These are phyloP conservation scores for Hestina assimilis DNA, from an alignment of 1,140 invertebrate species.

Conservation along the genomic window DNA sequence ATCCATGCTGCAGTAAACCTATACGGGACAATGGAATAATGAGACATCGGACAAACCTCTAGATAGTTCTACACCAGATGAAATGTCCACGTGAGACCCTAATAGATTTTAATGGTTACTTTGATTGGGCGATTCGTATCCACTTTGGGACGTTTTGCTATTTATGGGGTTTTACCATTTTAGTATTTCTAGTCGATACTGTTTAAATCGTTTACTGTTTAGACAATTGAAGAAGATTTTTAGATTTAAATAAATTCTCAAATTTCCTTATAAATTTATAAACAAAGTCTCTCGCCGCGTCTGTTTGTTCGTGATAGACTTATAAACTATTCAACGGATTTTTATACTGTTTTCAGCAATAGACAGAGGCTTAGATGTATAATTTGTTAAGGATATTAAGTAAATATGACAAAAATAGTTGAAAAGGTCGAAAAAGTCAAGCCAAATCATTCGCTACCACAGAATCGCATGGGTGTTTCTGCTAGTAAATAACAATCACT, in stretches of 20 bases:
- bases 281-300: too few species aligned
- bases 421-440: too few species aligned
- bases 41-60: constrained; percentile 53
- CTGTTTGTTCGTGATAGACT: too few species aligned
- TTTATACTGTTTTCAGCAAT: too few species aligned
- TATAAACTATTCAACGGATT: too few species aligned
- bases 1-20: constrained; percentile 49
- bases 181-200: constrained; percentile 10
- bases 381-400: too few species aligned
- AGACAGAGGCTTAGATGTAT: too few species aligned
- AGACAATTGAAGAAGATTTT: neutral
- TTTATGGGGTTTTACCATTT: constrained; percentile 16
- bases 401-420: too few species aligned
- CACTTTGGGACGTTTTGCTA: constrained; percentile 8
- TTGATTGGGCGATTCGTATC: constrained; percentile 23
- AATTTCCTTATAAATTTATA: too few species aligned
- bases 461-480: too few species aligned
- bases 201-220: neutral
- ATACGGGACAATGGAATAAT: constrained; percentile 70
- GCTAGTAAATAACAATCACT: too few species aligned
- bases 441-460: too few species aligned
- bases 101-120: constrained; percentile 27
- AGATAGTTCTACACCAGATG: constrained; percentile 31
- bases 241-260: neutral
- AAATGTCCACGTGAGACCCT: constrained; percentile 23